phyloP scores from a whole-genome alignment of 2,113 vertebrate species.

The Oryctolagus cuniculus region mOryCun1.1 NC_091453.1:83158501-83159000 shows the following conservation, averaged over 20 bases:
- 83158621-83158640: conserved; percentile 12
- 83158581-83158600: neutral
- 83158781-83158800: neutral
- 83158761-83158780: conserved; percentile 50
- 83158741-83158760: conserved; percentile 37
- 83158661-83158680: neutral
- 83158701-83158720: conserved; percentile 33
- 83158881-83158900: neutral
- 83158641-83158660: conserved; percentile 23
- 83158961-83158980: conserved; percentile 26
- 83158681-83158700: conserved; percentile 18
- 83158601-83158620: conserved; percentile 47
- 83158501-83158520: neutral
- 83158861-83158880: neutral
- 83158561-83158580: conserved; percentile 12
- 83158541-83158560: neutral
- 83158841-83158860: neutral
- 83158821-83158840: neutral
- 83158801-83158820: conserved; percentile 14
- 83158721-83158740: conserved; percentile 42
- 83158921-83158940: neutral
- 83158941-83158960: neutral
- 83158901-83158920: conserved; percentile 11
- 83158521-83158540: neutral
- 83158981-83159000: neutral